A percentile compares a stretch with the other conserved stretches of the same genome.
Evolutionary conservation across 2,888 invertebrate species (phyloP).

Genomic region (Hydriomena furcata): DNA sequence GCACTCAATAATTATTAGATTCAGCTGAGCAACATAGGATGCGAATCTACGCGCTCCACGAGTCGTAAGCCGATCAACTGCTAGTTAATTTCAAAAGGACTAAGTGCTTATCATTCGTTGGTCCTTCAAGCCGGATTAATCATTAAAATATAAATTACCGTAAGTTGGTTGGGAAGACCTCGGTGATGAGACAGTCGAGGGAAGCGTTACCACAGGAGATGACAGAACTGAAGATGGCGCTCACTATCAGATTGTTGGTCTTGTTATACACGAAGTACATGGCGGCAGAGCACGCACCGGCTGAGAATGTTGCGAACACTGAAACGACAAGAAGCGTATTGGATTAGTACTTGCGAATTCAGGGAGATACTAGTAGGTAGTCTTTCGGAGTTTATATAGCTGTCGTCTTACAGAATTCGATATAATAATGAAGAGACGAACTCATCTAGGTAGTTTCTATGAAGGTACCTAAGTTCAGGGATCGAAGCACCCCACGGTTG

Average conservation of each 20-base stretch:
- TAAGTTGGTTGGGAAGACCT: constrained; percentile 96
- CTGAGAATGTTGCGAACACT: constrained; percentile 94
- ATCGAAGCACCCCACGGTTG: no score
- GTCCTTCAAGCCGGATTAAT: background rate
- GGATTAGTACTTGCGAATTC: background rate
- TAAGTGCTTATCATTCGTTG: no score
- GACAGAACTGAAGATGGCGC: constrained; percentile 93
- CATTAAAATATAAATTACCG: constrained; percentile 77
- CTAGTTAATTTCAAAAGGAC: background rate
- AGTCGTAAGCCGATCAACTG: no score
- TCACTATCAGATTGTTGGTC: constrained; percentile 91
- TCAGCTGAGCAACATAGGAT: no score
- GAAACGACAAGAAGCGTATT: constrained; percentile 42
- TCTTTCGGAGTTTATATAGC: no score
- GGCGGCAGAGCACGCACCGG: constrained; percentile 91
- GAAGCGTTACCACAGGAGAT: constrained; percentile 95
- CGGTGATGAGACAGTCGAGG: constrained; percentile 95
- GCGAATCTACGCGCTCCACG: no score
- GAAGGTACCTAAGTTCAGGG: no score
- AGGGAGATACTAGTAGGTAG: no score
- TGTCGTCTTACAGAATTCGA: no score
- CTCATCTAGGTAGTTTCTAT: no score
- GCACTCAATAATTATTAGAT: no score
- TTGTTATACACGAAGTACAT: constrained; percentile 94
- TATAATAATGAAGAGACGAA: no score